Conservation (phyloP, 2,113 vertebrate genomes). For the Harpagus bidentatus region DNA sequence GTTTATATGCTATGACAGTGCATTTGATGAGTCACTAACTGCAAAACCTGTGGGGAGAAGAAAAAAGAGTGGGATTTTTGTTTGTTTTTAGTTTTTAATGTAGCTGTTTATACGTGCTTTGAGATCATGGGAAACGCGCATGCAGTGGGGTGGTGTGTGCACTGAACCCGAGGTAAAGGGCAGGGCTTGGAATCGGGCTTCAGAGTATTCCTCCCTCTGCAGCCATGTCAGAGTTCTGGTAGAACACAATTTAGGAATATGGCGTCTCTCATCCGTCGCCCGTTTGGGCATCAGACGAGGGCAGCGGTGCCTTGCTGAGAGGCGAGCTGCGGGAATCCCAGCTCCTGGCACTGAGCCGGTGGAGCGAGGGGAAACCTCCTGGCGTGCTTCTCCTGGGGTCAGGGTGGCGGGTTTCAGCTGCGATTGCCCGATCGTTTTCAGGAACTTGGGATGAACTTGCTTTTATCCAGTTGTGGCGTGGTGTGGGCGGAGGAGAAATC, state of each 20-base stretch:
- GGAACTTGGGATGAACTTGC: background rate
- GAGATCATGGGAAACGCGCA: background rate
- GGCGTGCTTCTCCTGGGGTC: background rate
- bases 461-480: background rate
- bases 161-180: background rate
- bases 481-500: background rate
- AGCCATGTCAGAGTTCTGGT: rapidly evolving
- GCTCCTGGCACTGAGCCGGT: background rate
- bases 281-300: background rate
- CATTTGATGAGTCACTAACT: background rate
- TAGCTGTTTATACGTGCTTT: background rate
- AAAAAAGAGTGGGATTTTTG: background rate
- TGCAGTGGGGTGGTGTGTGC: background rate
- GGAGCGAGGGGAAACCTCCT: background rate
- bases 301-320: background rate
- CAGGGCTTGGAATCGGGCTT: background rate
- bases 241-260: rapidly evolving
- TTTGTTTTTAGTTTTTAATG: background rate
- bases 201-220: background rate
- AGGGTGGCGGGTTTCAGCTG: background rate
- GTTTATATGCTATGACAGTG: background rate
- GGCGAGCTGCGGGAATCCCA: background rate
- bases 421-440: rapidly evolving
- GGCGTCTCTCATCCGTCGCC: rapidly evolving
- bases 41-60: background rate